Conservation (phyloP, 1,140 invertebrate species). For the Penaeus vannamei region DNA sequence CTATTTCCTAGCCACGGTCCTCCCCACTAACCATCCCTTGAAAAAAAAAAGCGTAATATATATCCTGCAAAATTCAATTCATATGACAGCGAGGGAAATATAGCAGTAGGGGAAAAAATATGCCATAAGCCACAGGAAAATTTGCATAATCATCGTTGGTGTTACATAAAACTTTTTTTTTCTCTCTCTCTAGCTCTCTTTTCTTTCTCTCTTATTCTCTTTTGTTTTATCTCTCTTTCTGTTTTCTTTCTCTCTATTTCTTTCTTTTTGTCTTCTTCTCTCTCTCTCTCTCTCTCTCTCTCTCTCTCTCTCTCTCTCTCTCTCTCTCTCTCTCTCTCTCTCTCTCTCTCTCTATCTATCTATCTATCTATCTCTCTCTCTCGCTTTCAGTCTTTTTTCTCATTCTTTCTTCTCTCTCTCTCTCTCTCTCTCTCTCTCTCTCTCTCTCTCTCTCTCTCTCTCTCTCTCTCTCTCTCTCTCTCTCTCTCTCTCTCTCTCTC, state of each 20-base stretch:
- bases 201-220: constrained; percentile 3
- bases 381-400: not conserved
- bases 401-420: not conserved
- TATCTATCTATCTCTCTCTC: not conserved
- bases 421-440: too few relatives aligned
- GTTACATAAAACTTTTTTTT: constrained; percentile 30
- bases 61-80: constrained; percentile 1
- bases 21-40: not conserved
- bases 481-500: too few relatives aligned
- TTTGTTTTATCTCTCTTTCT: not conserved
- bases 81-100: constrained; percentile 38
- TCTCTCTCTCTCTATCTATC: constrained; percentile 9
- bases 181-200: not conserved
- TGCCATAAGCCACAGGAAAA: constrained; percentile 41
- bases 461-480: too few relatives aligned
- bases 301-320: constrained; percentile 1
- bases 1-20: not conserved
- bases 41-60: too few relatives aligned
- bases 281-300: too few relatives aligned
- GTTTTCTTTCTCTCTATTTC: not conserved
- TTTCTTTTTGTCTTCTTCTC: not conserved
- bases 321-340: not conserved
- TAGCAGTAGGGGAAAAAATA: constrained; percentile 5
- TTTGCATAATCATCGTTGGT: constrained; percentile 57
- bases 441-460: too few relatives aligned